phyloP scores from a whole-genome alignment of 2,888 invertebrate genomes.

The Polietes domitor region DNA sequence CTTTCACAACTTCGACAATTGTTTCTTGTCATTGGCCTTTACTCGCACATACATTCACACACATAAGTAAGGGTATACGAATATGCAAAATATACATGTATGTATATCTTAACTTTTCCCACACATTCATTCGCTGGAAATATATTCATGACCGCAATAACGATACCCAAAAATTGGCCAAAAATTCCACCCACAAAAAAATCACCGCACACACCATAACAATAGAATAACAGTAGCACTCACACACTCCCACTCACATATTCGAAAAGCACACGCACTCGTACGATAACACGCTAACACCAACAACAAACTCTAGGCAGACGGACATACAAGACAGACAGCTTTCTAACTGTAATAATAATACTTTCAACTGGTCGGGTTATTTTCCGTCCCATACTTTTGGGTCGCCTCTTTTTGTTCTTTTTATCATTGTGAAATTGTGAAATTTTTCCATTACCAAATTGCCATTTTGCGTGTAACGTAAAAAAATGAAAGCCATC shows the following conservation, averaged over 20 bases:
- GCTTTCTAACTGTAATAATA: constrained; percentile 23
- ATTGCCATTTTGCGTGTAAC: constrained; percentile 67
- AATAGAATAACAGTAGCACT: constrained; percentile 49
- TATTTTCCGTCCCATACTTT: neutral
- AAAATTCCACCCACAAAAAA: constrained; percentile 51
- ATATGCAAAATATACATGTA: constrained; percentile 1
- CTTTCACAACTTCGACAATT: too few species aligned
- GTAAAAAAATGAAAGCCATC: constrained; percentile 67
- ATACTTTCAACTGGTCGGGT: constrained; percentile 28
- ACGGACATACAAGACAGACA: constrained; percentile 30
- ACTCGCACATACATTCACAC: neutral
- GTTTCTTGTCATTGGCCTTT: too few species aligned
- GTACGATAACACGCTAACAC: constrained; percentile 13
- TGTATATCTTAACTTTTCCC: constrained; percentile 1
- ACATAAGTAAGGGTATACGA: neutral
- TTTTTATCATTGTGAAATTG: constrained; percentile 23
- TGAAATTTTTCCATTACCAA: constrained; percentile 18
- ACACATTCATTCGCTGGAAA: neutral
- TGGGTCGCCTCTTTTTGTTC: neutral
- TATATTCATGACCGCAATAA: constrained; percentile 55
- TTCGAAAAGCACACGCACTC: neutral
- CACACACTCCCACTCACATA: constrained; percentile 22
- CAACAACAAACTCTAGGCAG: constrained; percentile 14
- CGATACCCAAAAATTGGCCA: constrained; percentile 60
- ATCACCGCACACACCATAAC: constrained; percentile 53